Base-by-base conservation (phyloP, 2,888 invertebrate genomes). In the Aproaerema taeniolella region DNA sequence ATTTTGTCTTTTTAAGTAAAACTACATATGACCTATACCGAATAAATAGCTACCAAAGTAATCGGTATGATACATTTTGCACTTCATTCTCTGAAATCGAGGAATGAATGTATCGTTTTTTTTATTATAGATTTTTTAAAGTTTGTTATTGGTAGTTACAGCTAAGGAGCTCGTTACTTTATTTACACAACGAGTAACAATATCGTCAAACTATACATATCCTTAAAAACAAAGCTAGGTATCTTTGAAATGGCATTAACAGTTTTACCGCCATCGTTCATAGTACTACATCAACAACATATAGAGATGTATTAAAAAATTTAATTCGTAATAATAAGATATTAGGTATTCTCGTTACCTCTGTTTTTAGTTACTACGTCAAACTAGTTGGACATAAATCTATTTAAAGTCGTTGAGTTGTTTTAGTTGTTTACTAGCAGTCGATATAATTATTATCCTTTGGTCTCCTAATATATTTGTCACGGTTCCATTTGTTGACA, bases 91-190 rank as follows among this genome's bases (percentile, higher is more conserved):
- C 1, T 13, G 5, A 13, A 2, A 13, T 14, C 13, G 13, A 20
- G 20, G 20, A 20, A n/a, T 20, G 7, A 20, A 20, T 20, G n/a
- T n/a, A n/a, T n/a, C n/a, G n/a, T n/a, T n/a, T n/a, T n/a, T n/a
- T n/a, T n/a, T n/a, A n/a, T n/a, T n/a, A n/a, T n/a, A n/a, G n/a
- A n/a, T n/a, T n/a, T n/a, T n/a, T n/a, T n/a, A n/a, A n/a, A n/a
- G n/a, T n/a, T n/a, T n/a, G n/a, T n/a, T n/a, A 9, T 26, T 26
- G n/a, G 6, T 67, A 68, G 69, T 53, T 67, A 72, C 69, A 71
- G 62, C n/a, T n/a, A n/a, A n/a, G n/a, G n/a, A n/a, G n/a, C n/a
- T n/a, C n/a, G n/a, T n/a, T n/a, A n/a, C n/a, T n/a, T n/a, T n/a
- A 55, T 63, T 51, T 63, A 67, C 46, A 68, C 52, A 69, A 62